Conservation (phyloP, 2,113 vertebrate species). For the Paraplagusia blochii region DNA sequence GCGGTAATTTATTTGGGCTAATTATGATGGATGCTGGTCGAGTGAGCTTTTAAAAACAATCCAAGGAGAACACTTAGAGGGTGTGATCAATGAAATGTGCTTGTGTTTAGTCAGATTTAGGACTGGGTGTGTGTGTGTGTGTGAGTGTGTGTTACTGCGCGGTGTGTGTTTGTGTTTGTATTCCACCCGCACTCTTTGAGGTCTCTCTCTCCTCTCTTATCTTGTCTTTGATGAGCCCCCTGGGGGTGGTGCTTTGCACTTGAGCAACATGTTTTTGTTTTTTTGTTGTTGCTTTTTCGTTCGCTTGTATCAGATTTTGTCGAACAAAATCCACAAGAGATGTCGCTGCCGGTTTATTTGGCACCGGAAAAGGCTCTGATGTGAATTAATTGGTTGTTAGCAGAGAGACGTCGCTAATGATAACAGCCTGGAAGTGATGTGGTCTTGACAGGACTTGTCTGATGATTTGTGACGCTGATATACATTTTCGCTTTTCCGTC, state of each 20-base stretch:
- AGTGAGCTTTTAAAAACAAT: constrained; percentile 10
- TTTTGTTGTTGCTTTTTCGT: neutral
- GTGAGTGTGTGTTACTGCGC: no score
- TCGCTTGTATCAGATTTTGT: constrained; percentile 35
- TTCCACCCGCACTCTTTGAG: constrained; percentile 8
- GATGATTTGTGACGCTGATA: constrained; percentile 46
- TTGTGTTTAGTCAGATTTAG: constrained; percentile 3
- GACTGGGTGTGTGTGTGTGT: constrained; percentile 8
- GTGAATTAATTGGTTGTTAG: constrained; percentile 70
- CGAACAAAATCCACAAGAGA: constrained; percentile 37
- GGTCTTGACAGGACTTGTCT: constrained; percentile 51
- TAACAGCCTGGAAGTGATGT: constrained; percentile 46
- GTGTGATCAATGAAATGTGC: constrained; percentile 33
- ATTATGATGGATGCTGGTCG: constrained; percentile 57
- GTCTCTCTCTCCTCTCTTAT: constrained; percentile 16
- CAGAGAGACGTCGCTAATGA: constrained; percentile 54
- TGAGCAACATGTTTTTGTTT: constrained; percentile 14
- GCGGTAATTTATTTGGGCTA: constrained; percentile 54
- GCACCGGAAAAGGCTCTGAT: constrained; percentile 43
- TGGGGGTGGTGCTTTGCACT: constrained; percentile 40
- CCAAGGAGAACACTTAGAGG: neutral
- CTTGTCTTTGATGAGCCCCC: constrained; percentile 45
- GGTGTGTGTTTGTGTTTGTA: constrained; percentile 18
- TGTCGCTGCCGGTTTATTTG: constrained; percentile 46
- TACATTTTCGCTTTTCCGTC: constrained; percentile 26